Percentiles rank a stretch among this genome's conserved stretches.
These are phyloP conservation scores for Margaritifera margaritifera DNA, from an alignment of 2,888 invertebrate genomes.

Conservation along the genomic window DNA sequence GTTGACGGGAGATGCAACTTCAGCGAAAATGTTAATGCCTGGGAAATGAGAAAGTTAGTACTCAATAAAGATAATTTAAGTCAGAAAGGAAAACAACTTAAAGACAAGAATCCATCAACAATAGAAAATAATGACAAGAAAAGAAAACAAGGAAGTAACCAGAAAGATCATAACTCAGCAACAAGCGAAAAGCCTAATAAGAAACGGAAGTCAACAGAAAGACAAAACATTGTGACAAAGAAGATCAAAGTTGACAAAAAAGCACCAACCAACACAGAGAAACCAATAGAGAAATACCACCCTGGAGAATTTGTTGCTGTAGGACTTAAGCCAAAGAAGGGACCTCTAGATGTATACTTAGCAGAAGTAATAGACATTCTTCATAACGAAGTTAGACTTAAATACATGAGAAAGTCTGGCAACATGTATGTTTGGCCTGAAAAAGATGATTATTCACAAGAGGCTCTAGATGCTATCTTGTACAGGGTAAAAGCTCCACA, in stretches of 20 bases:
- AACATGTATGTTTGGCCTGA: slow-evolving; percentile 16
- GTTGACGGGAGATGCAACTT: slow-evolving; percentile 1
- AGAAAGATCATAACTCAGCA: slow-evolving; percentile 6
- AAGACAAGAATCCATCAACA: slow-evolving; percentile 7
- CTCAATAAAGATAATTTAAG: no score
- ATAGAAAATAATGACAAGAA: not conserved
- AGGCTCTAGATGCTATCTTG: no score
- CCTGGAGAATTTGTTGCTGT: slow-evolving; percentile 19
- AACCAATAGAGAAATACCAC: slow-evolving; percentile 5
- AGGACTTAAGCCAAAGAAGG: slow-evolving; percentile 20
- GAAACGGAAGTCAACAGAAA: slow-evolving; percentile 11
- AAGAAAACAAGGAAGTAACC: not conserved
- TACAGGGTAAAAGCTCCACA: slow-evolving; percentile 15
- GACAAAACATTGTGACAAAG: slow-evolving; percentile 11
- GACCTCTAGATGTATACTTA: slow-evolving; percentile 19
- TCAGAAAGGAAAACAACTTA: no score
- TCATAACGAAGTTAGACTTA: slow-evolving; percentile 8
- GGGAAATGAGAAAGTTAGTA: no score
- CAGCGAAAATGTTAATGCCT: slow-evolving; percentile 5
- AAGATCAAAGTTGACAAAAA: slow-evolving; percentile 8
- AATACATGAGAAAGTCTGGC: slow-evolving; percentile 20
- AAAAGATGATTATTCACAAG: no score
- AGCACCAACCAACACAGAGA: slow-evolving; percentile 10
- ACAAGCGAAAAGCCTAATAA: not conserved
- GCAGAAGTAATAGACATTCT: slow-evolving; percentile 18